Evolutionary conservation across 2,113 vertebrate genomes (phyloP), one percentile per base, ranked within the genome.

Genomic region (Zosterops borbonicus): DNA sequence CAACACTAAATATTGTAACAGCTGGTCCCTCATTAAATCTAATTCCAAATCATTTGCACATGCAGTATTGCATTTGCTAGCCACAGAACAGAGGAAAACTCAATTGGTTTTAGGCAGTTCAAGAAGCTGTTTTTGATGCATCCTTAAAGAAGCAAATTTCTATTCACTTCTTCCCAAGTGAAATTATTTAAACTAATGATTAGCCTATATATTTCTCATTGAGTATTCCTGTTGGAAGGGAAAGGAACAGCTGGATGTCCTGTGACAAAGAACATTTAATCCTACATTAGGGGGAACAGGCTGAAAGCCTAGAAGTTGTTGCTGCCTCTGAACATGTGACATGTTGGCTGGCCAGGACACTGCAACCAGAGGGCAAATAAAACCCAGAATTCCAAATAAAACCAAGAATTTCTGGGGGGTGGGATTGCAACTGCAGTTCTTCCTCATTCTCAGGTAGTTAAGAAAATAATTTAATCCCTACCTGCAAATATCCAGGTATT

Each of bases 1-100:
- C 47, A 76, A 56, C 58, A 79, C 28, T 71, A 69, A 79, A 81
- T 63, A 92, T 42, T 62, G 50, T 84, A 95, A 94, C 92, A 91
- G 73, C 60, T 95, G 75, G 46, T 73, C 53, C 53, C 63, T 86
- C 60, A 87, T 78, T 60, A 86, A 85, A 85, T 22, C 35, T 83
- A 78, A 95, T 46, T 94, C 49, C 47, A 83, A 92, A 78, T 62
- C 20, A 75, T 39, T 71, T 89, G 49, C 62, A 90, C 44, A 58
- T 70, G 68, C 35, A 94, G n/a, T 35, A 78, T 86, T 95, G 92
- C 42, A 89, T 64, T 65, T 94, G 81, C 49, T 90, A 97, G 85
- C 63, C 76, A 94, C 37, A 78, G 85, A 89, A 91, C 8, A 94
- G n/a, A 39, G 64, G 87, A 92, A 95, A 92, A 95, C 63, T 68